Evolutionary conservation across 1,140 invertebrate genomes (phyloP).

Genomic region (Monomorium pharaonis): DNA sequence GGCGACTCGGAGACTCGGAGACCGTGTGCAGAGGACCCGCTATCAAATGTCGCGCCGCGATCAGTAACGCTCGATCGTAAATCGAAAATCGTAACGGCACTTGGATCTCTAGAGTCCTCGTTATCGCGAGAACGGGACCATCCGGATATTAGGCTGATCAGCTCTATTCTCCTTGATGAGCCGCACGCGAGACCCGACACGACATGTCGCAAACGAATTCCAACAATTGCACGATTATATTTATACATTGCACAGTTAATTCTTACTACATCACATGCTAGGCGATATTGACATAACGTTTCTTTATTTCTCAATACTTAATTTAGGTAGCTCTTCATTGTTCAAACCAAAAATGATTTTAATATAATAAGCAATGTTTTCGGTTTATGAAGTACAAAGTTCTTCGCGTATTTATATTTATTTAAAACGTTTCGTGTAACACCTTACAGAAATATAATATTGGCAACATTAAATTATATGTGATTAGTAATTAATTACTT

Average conservation of each 20-base stretch:
- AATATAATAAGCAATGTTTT: not conserved
- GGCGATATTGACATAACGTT: not conserved
- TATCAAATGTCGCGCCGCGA: conserved; percentile 7
- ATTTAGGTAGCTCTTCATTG: not conserved
- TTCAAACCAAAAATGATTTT: not conserved
- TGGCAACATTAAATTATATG: too few species aligned
- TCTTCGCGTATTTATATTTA: not conserved
- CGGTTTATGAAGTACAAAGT: not conserved
- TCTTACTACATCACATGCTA: not conserved
- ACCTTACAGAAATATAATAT: too few species aligned
- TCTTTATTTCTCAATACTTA: not conserved
- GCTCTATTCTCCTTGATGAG: conserved; percentile 26
- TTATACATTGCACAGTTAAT: not conserved
- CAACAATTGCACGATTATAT: not conserved
- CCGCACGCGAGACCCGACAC: not conserved
- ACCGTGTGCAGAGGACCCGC: not conserved
- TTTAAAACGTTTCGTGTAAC: too few species aligned
- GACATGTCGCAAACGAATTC: not conserved
- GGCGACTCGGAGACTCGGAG: not conserved
- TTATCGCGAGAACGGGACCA: conserved; percentile 18
- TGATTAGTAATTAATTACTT: too few species aligned
- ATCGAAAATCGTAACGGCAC: conserved; percentile 49
- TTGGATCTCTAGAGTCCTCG: conserved; percentile 19
- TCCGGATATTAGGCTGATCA: conserved; percentile 12
- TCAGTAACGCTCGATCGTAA: conserved; percentile 34